Evolutionary conservation across 2,113 vertebrate genomes (phyloP).

Genomic region (Mionectes macconnelli): DNA sequence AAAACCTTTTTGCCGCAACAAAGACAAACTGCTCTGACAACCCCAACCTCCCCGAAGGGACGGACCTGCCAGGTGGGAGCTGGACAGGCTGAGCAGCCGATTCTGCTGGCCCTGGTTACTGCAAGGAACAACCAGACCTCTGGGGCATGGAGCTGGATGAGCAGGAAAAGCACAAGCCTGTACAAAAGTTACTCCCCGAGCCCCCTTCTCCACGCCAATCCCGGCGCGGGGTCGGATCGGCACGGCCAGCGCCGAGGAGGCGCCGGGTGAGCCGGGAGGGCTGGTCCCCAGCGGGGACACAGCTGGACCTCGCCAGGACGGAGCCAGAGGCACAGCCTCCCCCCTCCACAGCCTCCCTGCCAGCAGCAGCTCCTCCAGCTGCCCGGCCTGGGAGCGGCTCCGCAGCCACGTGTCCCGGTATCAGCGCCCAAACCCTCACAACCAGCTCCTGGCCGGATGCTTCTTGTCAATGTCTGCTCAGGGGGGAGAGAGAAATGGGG

Average conservation of each 20-base stretch:
- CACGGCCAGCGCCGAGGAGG: background rate
- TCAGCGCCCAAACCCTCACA: background rate
- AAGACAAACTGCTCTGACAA: background rate
- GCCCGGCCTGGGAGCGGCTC: rapidly evolving
- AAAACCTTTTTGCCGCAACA: background rate
- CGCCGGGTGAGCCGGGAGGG: background rate
- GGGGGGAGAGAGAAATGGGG: background rate
- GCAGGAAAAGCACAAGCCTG: background rate
- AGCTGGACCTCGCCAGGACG: background rate
- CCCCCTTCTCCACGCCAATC: background rate
- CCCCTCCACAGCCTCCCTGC: background rate
- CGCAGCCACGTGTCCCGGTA: rapidly evolving
- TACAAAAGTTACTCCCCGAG: background rate
- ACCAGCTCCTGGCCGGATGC: background rate
- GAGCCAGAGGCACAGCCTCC: background rate
- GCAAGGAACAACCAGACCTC: background rate
- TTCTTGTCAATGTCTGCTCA: background rate
- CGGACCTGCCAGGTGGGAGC: background rate
- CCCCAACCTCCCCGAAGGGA: background rate
- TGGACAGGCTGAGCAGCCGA: background rate
- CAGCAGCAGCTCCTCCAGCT: background rate
- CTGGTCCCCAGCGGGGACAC: background rate
- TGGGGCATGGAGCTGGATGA: background rate
- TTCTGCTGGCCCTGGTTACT: background rate
- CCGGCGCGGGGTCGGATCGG: rapidly evolving